Base-by-base conservation (phyloP, 2,113 vertebrate species). In the Oryzias curvinotus region DNA sequence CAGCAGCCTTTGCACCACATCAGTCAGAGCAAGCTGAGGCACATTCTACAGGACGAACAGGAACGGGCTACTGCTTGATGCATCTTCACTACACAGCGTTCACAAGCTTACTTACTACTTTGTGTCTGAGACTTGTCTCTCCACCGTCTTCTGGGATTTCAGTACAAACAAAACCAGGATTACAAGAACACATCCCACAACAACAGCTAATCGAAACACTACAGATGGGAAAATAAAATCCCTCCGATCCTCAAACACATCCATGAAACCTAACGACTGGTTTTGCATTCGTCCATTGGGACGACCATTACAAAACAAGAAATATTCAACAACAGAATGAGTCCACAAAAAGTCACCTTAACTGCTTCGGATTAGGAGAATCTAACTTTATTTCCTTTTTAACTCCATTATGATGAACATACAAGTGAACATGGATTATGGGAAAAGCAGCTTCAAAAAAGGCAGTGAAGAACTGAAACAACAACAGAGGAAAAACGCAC, bases 51-150 rank as follows among this genome's bases (percentile, higher is more conserved):
- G 46, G 30, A 67, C 72, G 18, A 44, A 45, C 48, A 61, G 62
- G 58, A 60, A 58, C 1, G 0, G 23, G 62, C 71, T 52, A 36
- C 51, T 59, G 36, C 12, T 15, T 43, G 36, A 18, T 74, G 58
- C 76, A 59, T 57, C 68, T 36, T 18, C 21, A 16, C 66, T 3
- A 28, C 52, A 62, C 57, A 5, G 14, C 12, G 4, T 43, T 70
- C 55, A 45, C 77, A 49, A 28, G 58, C 54, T 73, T 68, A 88
- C 78, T 80, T 75, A 83, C 82, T 71, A 73, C 54, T 58, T 58
- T 47, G 51, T 1, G 16, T 56, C 61, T 62, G 78, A 47, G 68
- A 77, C 77, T 65, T 7, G 66, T 67, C 70, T 66, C 78, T 77
- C 55, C 53, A 74, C 56, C 59, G 59, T 76, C 82, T 71, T 65